Evolutionary conservation across 2,888 invertebrate species (phyloP).

Genomic region (Copidosoma aretas): DNA sequence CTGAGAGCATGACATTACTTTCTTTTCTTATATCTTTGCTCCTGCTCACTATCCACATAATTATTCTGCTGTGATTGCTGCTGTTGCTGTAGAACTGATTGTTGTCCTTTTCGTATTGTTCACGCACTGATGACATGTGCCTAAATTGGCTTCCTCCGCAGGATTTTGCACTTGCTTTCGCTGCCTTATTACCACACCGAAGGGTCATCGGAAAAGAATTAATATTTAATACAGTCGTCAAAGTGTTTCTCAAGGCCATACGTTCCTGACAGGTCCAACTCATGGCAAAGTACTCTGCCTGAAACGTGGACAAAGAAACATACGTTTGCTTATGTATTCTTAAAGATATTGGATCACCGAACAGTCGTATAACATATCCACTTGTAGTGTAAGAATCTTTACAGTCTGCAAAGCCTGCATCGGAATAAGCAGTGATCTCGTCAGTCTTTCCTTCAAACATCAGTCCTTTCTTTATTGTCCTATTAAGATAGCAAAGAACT

Average conservation of each 20-base stretch:
- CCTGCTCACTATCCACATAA: no score
- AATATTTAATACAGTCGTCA: neutral
- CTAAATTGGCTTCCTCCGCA: no score
- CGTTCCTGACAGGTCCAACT: conserved; percentile 11
- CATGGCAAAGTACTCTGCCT: conserved; percentile 6
- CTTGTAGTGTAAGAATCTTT: conserved; percentile 11
- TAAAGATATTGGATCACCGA: conserved; percentile 9
- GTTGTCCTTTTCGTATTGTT: no score
- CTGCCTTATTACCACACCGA: no score
- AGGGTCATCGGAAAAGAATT: no score
- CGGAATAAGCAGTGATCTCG: neutral
- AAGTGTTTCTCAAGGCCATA: neutral
- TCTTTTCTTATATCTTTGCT: no score
- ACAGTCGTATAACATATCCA: conserved; percentile 14
- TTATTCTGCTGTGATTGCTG: no score
- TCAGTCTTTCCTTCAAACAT: conserved; percentile 6
- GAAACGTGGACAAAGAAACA: conserved; percentile 1
- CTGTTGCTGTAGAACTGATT: no score
- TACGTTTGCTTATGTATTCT: conserved; percentile 18
- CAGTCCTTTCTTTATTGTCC: conserved; percentile 7
- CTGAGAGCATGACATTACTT: no score
- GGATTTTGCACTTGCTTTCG: no score
- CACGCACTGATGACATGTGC: no score
- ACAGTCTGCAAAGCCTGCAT: conserved; percentile 10
- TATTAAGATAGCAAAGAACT: conserved; percentile 25